Percentiles rank a stretch among this genome's conserved stretches.
Conservation (phyloP, 2,113 vertebrate species). For the Myrmecobius fasciatus region DNA sequence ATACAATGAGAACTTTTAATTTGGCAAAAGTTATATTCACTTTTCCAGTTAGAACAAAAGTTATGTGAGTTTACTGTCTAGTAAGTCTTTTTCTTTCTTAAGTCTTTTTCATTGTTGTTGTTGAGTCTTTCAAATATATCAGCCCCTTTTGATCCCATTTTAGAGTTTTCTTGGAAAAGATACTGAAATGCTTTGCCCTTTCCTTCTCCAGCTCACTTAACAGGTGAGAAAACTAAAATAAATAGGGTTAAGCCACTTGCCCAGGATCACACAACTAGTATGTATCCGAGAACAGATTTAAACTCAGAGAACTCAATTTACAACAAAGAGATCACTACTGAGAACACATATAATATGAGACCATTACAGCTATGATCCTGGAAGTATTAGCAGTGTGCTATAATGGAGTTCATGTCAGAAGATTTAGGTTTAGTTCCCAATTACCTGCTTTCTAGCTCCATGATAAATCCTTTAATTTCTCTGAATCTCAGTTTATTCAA, state of each 20-base stretch:
- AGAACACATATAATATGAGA: neutral
- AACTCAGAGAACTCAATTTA: neutral
- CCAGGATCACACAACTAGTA: neutral
- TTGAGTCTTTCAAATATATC: neutral
- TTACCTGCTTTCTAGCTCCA: neutral
- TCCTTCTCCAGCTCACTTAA: neutral
- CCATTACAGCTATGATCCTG: neutral
- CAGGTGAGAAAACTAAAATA: neutral
- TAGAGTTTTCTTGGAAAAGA: neutral
- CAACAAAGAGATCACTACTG: neutral
- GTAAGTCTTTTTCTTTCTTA: slow-evolving; percentile 66
- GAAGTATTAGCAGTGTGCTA: neutral
- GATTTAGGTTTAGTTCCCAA: neutral
- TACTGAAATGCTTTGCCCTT: neutral
- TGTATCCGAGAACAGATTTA: neutral
- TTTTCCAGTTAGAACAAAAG: slow-evolving; percentile 71
- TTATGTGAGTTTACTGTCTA: slow-evolving; percentile 65
- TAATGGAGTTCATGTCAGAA: neutral
- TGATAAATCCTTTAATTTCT: neutral
- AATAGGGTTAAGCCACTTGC: neutral
- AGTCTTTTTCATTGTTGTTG: slow-evolving; percentile 25
- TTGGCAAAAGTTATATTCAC: slow-evolving; percentile 53
- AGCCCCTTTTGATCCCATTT: neutral
- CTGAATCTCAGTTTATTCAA: neutral
- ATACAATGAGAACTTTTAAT: slow-evolving; percentile 52